Percentiles rank a stretch among this genome's conserved stretches.
Conservation (phyloP, 1,140 invertebrate genomes). For the Cydia fagiglandana region DNA sequence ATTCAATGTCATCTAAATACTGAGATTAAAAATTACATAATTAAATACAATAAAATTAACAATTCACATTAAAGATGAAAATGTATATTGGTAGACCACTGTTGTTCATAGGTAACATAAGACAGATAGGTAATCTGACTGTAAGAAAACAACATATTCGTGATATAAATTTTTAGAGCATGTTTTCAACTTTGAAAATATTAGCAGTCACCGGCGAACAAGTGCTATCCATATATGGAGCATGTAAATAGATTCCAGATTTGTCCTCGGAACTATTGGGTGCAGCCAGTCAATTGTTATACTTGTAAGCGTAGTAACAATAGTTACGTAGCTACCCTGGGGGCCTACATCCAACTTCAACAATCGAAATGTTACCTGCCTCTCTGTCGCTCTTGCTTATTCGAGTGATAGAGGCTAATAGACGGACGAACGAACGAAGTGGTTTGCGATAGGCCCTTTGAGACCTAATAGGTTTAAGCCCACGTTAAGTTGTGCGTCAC, state of each 20-base stretch:
- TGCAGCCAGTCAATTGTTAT: slow-evolving; percentile 1
- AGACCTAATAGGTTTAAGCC: neutral
- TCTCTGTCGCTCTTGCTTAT: too few species aligned
- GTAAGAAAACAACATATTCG: too few species aligned
- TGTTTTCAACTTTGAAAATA: neutral
- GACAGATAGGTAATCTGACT: too few species aligned
- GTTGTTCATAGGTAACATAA: too few species aligned
- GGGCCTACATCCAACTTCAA: too few species aligned
- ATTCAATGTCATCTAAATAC: too few species aligned
- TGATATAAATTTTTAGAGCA: neutral
- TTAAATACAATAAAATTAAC: too few species aligned
- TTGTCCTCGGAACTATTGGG: slow-evolving; percentile 7
- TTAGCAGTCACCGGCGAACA: neutral
- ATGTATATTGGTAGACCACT: too few species aligned
- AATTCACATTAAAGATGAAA: too few species aligned
- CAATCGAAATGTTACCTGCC: too few species aligned
- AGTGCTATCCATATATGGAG: neutral
- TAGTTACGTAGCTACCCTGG: neutral
- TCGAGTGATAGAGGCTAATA: too few species aligned
- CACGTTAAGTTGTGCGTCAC: slow-evolving; percentile 8
- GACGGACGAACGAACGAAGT: neutral
- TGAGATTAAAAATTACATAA: too few species aligned
- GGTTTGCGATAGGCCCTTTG: neutral
- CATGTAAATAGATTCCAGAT: neutral
- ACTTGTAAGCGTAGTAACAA: neutral